Base-by-base conservation (phyloP, 2,888 invertebrate genomes). In the Ceraclea dissimilis region DNA sequence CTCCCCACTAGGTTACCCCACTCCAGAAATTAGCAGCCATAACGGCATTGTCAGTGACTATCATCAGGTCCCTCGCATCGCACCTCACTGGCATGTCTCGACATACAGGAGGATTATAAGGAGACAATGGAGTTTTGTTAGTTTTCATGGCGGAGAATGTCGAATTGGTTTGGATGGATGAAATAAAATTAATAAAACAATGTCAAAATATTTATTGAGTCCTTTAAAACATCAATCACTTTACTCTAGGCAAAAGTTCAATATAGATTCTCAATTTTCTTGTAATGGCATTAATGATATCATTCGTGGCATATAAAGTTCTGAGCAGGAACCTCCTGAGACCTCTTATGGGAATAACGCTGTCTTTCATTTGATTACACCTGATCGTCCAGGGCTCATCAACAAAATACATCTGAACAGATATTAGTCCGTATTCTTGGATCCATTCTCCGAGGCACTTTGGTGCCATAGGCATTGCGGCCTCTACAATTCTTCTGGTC, bases 351-450 rank as follows among this genome's bases (percentile, higher is more conserved):
- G 56, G 56, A 18, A 49, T 51, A 1, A 46, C 51, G 26, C 55
- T 58, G 49, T 58, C 58, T 11, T 20, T 57, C 2, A 22, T 47
- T 21, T 58, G 51, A n/a, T 51, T 21, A 16, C 56, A 60, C 1
- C 21, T 34, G 22, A 62, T 59, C 11, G 19, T 49, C 62, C 62
- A 63, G 10, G 63, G 63, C 10, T 61, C 33, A 11, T 59, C 50
- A 10, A 54, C 51, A 43, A 63, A 63, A 50, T 60, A 63, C 47
- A 63, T 50, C 21, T 63, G 63, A 5, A 62, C 26, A 1, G 61
- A 62, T 13, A 61, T 58, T 13, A 63, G 26, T 4, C 59, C 57
- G 21, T 60, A 58, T 11, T 46, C 17, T 2, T 43, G 43, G 19
- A 56, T 55, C 61, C 60, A 61, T 16, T 63, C 61, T 1, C 26